These are phyloP conservation scores for Trigoniulus corallinus DNA, from an alignment of 1,140 invertebrate species.

Conservation along the genomic window DNA sequence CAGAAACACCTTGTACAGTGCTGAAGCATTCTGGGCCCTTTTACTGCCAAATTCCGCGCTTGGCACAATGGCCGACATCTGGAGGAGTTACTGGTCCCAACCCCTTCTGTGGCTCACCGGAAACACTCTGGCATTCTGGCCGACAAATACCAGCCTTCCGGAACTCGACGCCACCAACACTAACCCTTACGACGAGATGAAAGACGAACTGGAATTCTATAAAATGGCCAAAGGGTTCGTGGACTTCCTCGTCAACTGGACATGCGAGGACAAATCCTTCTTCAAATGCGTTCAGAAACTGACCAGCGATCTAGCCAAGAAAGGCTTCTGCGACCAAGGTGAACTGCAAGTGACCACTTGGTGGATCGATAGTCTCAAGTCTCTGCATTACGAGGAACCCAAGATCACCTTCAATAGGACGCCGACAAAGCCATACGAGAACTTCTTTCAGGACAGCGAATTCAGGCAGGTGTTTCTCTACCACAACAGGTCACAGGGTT, in stretches of 20 bases:
- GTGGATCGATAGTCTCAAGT: slow-evolving; percentile 15
- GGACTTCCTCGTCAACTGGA: slow-evolving; percentile 14
- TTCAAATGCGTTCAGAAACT: slow-evolving; percentile 13
- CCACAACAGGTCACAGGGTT: no score
- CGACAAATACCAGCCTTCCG: slow-evolving; percentile 16
- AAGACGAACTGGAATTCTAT: slow-evolving; percentile 17
- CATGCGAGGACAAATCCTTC: slow-evolving; percentile 12
- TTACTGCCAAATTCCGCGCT: background rate
- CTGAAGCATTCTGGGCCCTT: slow-evolving; percentile 13
- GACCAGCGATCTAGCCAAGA: slow-evolving; percentile 9
- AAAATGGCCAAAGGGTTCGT: slow-evolving; percentile 13
- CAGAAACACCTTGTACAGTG: slow-evolving; percentile 18
- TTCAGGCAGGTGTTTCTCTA: no score
- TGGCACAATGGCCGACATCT: slow-evolving; percentile 18
- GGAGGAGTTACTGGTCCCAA: slow-evolving; percentile 22
- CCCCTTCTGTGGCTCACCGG: slow-evolving; percentile 18
- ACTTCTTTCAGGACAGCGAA: no score
- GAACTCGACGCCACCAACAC: no score
- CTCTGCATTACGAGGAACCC: slow-evolving; percentile 12
- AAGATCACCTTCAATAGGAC: no score
- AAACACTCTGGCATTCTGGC: slow-evolving; percentile 15
- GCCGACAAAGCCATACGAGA: no score
- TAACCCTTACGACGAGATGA: slow-evolving; percentile 15
- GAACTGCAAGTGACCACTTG: slow-evolving; percentile 12
- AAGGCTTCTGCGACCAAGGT: slow-evolving; percentile 11